Evolutionary conservation across 1,140 invertebrate species (phyloP).

Genomic region (Arion vulgaris): DNA sequence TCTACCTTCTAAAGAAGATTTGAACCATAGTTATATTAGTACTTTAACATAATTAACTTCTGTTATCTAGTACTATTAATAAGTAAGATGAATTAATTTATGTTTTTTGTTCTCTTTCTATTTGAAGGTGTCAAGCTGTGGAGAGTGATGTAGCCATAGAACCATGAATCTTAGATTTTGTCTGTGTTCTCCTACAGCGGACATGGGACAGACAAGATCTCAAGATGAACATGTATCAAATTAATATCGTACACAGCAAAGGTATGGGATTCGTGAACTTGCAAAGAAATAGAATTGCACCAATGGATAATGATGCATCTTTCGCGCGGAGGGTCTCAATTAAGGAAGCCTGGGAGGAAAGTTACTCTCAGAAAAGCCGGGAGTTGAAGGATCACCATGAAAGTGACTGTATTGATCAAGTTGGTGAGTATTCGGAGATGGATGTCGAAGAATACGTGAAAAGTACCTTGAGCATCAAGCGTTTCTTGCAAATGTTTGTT

Average conservation of each 20-base stretch:
- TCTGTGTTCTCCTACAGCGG: neutral
- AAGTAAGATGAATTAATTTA: too few species aligned
- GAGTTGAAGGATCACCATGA: slow-evolving; percentile 19
- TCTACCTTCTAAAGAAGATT: too few species aligned
- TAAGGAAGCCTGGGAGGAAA: slow-evolving; percentile 23
- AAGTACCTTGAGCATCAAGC: neutral
- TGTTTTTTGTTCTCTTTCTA: neutral
- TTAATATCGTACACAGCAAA: neutral
- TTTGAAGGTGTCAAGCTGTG: neutral
- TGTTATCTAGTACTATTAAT: too few species aligned
- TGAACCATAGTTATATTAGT: too few species aligned
- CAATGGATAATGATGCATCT: slow-evolving; percentile 13
- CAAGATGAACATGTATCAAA: neutral
- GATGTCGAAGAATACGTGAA: neutral
- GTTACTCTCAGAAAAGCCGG: slow-evolving; percentile 1
- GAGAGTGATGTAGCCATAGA: neutral
- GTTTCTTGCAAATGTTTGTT: slow-evolving; percentile 1
- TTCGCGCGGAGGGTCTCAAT: neutral
- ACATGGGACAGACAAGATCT: slow-evolving; percentile 1
- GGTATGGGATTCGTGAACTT: slow-evolving; percentile 23
- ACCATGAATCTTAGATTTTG: neutral
- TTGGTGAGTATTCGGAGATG: neutral
- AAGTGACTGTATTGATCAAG: neutral
- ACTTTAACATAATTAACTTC: too few species aligned
- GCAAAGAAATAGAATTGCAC: slow-evolving; percentile 8